A percentile compares a stretch with the other conserved stretches of the same genome.
These are phyloP conservation scores for Salticus scenicus DNA, from an alignment of 2,888 invertebrate species.

Conservation along the genomic window DNA sequence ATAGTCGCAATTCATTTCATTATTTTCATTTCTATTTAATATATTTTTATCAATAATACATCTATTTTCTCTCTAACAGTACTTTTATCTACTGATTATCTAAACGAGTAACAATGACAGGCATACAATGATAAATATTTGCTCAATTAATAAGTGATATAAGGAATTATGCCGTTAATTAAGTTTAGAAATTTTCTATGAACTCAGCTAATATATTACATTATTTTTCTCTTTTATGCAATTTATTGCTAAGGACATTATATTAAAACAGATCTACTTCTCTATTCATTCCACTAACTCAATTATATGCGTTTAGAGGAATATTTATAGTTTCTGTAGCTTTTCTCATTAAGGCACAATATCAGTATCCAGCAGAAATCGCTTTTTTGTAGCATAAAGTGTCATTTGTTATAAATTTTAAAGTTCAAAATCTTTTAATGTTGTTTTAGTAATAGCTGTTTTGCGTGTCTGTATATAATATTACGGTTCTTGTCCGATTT, in stretches of 20 bases:
- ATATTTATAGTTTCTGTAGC: background rate
- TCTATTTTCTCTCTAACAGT: too few species aligned
- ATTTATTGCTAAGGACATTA: background rate
- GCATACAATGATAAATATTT: too few species aligned
- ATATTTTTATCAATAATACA: background rate
- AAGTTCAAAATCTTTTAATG: too few species aligned
- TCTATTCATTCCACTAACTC: background rate
- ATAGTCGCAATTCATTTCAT: conserved; percentile 6
- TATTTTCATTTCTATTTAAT: background rate
- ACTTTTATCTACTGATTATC: too few species aligned
- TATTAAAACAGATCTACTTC: background rate
- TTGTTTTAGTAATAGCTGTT: too few species aligned
- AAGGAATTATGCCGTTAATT: too few species aligned
- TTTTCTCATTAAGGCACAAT: background rate
- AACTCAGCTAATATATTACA: too few species aligned
- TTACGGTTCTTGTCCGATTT: too few species aligned
- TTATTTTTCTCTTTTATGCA: too few species aligned
- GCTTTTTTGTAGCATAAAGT: background rate
- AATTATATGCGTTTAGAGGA: background rate
- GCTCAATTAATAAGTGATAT: conserved; percentile 3
- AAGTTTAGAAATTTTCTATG: background rate
- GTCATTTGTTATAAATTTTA: too few species aligned
- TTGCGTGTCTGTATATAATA: too few species aligned
- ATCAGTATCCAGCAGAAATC: background rate
- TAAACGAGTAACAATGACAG: too few species aligned